phyloP scores from a whole-genome alignment of 2,113 vertebrate species.

The Ictalurus furcatus region DNA sequence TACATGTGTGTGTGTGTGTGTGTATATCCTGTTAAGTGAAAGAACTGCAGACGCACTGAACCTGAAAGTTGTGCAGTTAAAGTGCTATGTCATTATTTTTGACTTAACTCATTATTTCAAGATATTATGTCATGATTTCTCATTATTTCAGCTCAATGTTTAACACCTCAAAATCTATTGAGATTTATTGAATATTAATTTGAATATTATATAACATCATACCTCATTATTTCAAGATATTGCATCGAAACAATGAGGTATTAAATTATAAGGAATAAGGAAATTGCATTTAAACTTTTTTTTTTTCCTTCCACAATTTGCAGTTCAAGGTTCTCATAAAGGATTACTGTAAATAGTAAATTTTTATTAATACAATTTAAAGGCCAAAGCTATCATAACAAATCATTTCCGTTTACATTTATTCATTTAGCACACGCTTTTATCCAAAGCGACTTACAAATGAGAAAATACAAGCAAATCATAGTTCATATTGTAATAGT shows the following conservation, averaged over 20 bases:
- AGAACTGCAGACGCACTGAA: background rate
- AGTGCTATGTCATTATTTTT: background rate
- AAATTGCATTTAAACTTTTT: background rate
- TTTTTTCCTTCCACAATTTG: background rate
- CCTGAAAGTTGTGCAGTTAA: background rate
- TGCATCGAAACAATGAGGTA: background rate
- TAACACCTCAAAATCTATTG: background rate
- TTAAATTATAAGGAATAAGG: background rate
- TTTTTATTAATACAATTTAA: background rate
- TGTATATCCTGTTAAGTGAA: too few relatives aligned
- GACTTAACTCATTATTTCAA: background rate
- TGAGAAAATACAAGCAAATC: background rate
- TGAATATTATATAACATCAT: background rate
- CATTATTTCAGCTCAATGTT: background rate
- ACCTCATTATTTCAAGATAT: background rate
- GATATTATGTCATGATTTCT: background rate
- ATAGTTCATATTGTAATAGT: slow-evolving; percentile 23
- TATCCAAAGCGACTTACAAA: too few relatives aligned
- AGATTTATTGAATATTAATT: background rate
- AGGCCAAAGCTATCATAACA: background rate
- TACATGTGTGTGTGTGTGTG: too few relatives aligned
- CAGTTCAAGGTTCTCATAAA: background rate
- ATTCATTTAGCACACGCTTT: too few relatives aligned
- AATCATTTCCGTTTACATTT: too few relatives aligned
- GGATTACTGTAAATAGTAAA: background rate